phyloP scores from a whole-genome alignment of 2,113 vertebrate genomes.

The Erinaceus europaeus region DNA sequence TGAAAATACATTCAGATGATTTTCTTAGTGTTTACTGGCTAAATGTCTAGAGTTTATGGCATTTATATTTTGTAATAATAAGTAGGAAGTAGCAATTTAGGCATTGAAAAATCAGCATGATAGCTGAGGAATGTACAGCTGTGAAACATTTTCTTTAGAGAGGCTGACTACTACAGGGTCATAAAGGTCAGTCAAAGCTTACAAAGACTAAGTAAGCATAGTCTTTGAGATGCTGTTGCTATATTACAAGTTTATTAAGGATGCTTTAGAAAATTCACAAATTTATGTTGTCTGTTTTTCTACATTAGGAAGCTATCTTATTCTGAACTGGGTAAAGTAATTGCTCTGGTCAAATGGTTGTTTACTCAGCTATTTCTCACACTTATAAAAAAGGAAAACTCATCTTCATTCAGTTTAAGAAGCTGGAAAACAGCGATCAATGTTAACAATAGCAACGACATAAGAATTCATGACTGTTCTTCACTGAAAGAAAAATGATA shows the following conservation, averaged over 20 bases:
- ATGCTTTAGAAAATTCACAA: neutral
- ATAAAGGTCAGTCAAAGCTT: neutral
- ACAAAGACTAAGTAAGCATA: neutral
- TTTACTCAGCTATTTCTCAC: neutral
- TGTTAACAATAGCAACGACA: neutral
- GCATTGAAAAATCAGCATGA: neutral
- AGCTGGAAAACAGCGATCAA: neutral
- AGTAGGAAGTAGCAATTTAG: neutral
- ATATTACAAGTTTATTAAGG: neutral
- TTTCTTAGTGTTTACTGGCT: slow-evolving; percentile 7
- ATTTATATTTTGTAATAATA: neutral
- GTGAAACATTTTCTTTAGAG: neutral
- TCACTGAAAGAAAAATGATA: neutral
- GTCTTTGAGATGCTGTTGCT: neutral
- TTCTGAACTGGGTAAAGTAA: neutral
- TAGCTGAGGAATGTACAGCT: slow-evolving; percentile 1
- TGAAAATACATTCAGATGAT: neutral
- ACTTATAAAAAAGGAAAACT: neutral
- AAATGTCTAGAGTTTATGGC: neutral
- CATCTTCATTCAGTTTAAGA: neutral
- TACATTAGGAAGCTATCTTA: neutral
- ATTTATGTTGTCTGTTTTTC: neutral
- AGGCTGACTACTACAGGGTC: neutral
- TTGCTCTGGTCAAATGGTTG: neutral
- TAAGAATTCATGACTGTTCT: neutral